These are phyloP conservation scores for Phalacrocorax aristotelis DNA, from an alignment of 2,113 vertebrate genomes.

Conservation along the genomic window DNA sequence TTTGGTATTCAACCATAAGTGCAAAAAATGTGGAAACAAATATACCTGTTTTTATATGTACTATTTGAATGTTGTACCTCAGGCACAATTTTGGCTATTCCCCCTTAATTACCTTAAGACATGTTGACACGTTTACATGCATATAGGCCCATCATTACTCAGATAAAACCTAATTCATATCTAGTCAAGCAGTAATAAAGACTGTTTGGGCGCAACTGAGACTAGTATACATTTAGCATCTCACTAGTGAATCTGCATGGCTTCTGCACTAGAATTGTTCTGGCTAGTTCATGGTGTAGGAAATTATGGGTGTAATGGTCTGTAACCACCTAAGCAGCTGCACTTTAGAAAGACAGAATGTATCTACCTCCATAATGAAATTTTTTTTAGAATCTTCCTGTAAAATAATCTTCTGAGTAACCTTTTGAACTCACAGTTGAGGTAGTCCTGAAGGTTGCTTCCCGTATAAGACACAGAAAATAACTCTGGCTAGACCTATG, in stretches of 20 bases:
- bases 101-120: neutral
- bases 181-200: neutral
- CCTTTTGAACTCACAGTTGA: neutral
- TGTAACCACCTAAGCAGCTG: neutral
- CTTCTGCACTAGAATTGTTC: neutral
- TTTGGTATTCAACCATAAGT: neutral
- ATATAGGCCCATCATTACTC: neutral
- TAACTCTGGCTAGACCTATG: neutral
- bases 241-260: neutral
- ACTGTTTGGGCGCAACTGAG: neutral
- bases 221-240: neutral
- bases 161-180: neutral
- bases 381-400: neutral
- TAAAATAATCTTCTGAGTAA: neutral
- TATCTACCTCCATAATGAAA: neutral
- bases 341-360: neutral
- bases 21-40: neutral
- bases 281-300: neutral
- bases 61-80: neutral
- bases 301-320: neutral
- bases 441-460: neutral
- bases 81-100: neutral
- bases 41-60: neutral
- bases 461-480: neutral
- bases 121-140: neutral